Percentiles rank a stretch among this genome's conserved stretches.
These are phyloP conservation scores for Pogonocherus hispidulus DNA, from an alignment of 2,888 invertebrate species.

Conservation along the genomic window DNA sequence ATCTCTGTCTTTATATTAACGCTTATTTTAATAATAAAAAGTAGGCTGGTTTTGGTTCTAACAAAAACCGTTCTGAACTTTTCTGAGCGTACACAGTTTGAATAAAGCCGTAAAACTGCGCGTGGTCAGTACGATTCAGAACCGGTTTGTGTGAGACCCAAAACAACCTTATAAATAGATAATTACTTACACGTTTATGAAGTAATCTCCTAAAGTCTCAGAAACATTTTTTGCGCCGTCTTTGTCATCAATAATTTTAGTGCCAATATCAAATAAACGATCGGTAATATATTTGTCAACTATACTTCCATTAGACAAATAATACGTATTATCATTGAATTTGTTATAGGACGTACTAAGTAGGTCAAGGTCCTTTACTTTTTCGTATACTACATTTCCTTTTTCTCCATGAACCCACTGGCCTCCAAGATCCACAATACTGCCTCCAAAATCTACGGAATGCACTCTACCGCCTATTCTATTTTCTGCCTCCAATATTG, in stretches of 20 bases:
- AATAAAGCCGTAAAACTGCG: too few relatives aligned
- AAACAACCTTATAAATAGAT: too few relatives aligned
- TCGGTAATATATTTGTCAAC: slow-evolving; percentile 59
- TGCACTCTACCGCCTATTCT: slow-evolving; percentile 64
- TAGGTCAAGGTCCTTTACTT: slow-evolving; percentile 60
- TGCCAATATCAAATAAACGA: slow-evolving; percentile 53
- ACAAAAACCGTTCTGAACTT: too few relatives aligned
- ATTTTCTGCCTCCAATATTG: slow-evolving; percentile 67
- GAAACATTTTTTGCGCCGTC: slow-evolving; percentile 48
- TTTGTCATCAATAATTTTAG: slow-evolving; percentile 54
- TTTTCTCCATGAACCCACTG: slow-evolving; percentile 68
- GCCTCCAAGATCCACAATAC: slow-evolving; percentile 62
- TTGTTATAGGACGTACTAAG: slow-evolving; percentile 66
- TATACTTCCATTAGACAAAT: slow-evolving; percentile 57
- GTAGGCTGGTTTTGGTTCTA: too few relatives aligned
- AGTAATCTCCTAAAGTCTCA: slow-evolving; percentile 62
- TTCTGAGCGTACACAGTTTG: too few relatives aligned
- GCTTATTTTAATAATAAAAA: too few relatives aligned
- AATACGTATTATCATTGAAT: slow-evolving; percentile 59
- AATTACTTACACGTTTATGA: slow-evolving; percentile 57
- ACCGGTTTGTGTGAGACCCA: too few relatives aligned
- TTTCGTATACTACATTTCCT: slow-evolving; percentile 63
- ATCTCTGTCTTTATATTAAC: too few relatives aligned
- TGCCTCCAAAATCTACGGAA: slow-evolving; percentile 56
- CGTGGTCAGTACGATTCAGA: too few relatives aligned